Evolutionary conservation across 2,888 invertebrate species (phyloP).

Genomic region (Pyrocoelia pectoralis): DNA sequence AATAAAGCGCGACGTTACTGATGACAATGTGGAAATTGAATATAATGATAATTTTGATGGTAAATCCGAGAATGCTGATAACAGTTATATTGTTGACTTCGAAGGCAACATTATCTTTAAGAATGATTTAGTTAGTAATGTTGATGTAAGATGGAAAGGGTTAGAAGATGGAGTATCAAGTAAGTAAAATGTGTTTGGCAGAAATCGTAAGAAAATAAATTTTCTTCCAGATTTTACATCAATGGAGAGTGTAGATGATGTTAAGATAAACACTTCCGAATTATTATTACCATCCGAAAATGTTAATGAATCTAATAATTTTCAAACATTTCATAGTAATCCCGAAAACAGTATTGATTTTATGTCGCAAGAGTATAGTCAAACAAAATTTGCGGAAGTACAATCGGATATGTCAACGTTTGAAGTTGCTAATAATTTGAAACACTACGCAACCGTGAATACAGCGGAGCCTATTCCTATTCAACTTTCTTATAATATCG

Average conservation of each 20-base stretch:
- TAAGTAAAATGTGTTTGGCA: slow-evolving; percentile 11
- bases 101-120: slow-evolving; percentile 32
- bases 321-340: slow-evolving; percentile 21
- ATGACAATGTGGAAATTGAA: slow-evolving; percentile 2
- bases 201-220: no score
- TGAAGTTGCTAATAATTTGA: slow-evolving; percentile 55
- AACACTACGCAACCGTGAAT: slow-evolving; percentile 59
- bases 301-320: slow-evolving; percentile 21
- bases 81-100: slow-evolving; percentile 36
- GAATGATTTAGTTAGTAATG: slow-evolving; percentile 7
- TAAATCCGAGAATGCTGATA: slow-evolving; percentile 16
- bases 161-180: slow-evolving; percentile 16
- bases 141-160: slow-evolving; percentile 31
- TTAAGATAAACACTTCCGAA: background rate
- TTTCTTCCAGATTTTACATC: background rate
- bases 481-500: slow-evolving; percentile 57
- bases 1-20: slow-evolving; percentile 28
- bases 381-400: slow-evolving; percentile 52
- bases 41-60: slow-evolving; percentile 20
- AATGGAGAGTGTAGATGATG: background rate
- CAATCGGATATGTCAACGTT: slow-evolving; percentile 51
- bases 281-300: slow-evolving; percentile 11
- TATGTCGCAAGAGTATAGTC: slow-evolving; percentile 23
- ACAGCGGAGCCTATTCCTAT: slow-evolving; percentile 57
- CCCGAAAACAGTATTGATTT: slow-evolving; percentile 18